A percentile compares a stretch with the other conserved stretches of the same genome.
phyloP scores from a whole-genome alignment of 2,113 vertebrate genomes.

The Bubo bubo region DNA sequence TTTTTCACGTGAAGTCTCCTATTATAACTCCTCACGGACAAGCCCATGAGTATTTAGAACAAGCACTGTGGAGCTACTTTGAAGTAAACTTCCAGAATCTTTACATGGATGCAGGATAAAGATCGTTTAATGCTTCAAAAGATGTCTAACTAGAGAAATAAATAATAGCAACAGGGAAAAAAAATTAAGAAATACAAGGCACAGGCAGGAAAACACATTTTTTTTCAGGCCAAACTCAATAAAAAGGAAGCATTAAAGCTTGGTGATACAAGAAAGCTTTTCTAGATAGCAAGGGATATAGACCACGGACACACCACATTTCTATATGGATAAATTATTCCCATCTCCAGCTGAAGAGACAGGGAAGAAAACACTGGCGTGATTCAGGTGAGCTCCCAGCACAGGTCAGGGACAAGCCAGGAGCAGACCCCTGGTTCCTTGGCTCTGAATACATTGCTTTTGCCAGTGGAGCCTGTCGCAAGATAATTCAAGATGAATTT shows the following conservation, averaged over 20 bases:
- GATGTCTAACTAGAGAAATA: background rate
- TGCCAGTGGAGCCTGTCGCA: background rate
- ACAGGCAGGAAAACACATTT: background rate
- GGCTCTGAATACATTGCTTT: background rate
- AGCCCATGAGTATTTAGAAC: background rate
- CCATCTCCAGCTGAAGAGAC: background rate
- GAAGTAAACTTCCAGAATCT: background rate
- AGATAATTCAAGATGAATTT: slow-evolving; percentile 6
- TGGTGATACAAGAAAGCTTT: background rate
- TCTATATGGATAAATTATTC: background rate
- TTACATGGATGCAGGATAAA: background rate
- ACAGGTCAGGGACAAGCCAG: background rate
- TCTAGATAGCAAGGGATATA: background rate
- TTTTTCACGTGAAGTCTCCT: background rate
- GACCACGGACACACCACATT: background rate
- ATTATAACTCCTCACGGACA: background rate
- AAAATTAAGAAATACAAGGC: background rate
- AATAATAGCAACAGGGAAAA: background rate
- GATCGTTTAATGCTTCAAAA: background rate
- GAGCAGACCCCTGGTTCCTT: background rate
- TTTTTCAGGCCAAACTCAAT: background rate
- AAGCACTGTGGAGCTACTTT: background rate
- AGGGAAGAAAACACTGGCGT: background rate
- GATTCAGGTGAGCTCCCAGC: background rate
- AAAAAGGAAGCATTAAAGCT: background rate